Base-by-base conservation (phyloP, 2,888 invertebrate genomes). In the Crossocerus cetratus region DNA sequence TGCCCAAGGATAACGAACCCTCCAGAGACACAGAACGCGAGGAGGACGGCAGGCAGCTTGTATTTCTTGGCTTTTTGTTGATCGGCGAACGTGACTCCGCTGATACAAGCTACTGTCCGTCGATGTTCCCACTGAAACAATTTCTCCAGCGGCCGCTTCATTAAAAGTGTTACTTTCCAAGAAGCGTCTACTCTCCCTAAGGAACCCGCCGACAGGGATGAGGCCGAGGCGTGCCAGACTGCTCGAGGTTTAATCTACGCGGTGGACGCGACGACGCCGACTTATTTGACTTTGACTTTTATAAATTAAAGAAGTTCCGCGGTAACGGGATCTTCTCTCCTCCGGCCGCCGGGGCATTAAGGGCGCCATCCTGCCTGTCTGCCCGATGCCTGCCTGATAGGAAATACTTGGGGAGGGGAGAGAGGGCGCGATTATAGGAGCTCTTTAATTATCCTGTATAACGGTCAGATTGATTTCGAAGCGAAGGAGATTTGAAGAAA, bases 391-490 rank as follows among this genome's bases (percentile, higher is more conserved):
- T 4, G 5, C 32, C 8, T 32, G 32, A 32, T 32, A 32, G 32
- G 11, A 32, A 32, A 32, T 32, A 32, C 8, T 32, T 8, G 32
- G 1, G 32, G 32, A 11, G 32, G 5, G 32, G n/a, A n/a, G n/a
- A n/a, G n/a, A n/a, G 32, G 32, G 8, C 32, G 11, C 8, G 11
- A 32, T 32, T 20, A 16, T 23, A 3, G 11, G 16, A 53, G 44
- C 42, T 43, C 55, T 56, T 32, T 53, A 49, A 72, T 66, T 44
- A 42, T 64, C 44, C 23, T 14, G 21, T 22, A n/a, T 0, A 23
- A 53, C 32, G 59, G 32, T 23, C 14, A 21, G 20, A 59, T 63
- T 63, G 42, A 56, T 72, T 64, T 59, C 55, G 42, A 32, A 32
- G 18, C 3, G 20, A 16, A 4, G 14, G 18, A 49, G 54, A 64